A percentile compares a stretch with the other conserved stretches of the same genome.
Conservation (phyloP, 1,140 invertebrate species). For the Tetranychus urticae region DNA sequence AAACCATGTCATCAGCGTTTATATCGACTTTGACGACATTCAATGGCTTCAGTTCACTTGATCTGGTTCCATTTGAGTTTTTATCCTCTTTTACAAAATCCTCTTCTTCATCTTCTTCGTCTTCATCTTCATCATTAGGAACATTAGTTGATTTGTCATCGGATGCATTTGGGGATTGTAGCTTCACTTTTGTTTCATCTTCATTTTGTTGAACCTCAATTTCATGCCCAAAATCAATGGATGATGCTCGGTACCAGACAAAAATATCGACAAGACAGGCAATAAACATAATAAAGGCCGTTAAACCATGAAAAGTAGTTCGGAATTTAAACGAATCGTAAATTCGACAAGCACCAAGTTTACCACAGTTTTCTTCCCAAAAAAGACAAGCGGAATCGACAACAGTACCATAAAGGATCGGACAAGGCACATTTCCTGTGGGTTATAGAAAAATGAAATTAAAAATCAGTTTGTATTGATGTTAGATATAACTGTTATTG, state of each 20-base stretch:
- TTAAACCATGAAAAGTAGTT: slow-evolving; percentile 65
- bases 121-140: no score
- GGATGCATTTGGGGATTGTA: no score
- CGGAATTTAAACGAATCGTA: slow-evolving; percentile 61
- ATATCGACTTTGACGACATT: no score
- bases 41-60: no score
- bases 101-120: no score
- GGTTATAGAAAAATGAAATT: slow-evolving; percentile 3
- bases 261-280: slow-evolving; percentile 56
- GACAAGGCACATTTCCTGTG: slow-evolving; percentile 62
- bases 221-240: slow-evolving; percentile 39
- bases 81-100: no score
- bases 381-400: slow-evolving; percentile 71
- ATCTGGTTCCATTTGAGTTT: no score
- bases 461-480: background rate
- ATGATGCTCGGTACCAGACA: slow-evolving; percentile 54
- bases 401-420: slow-evolving; percentile 69
- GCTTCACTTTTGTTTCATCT: background rate
- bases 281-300: slow-evolving; percentile 47
- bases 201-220: background rate
- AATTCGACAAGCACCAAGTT: slow-evolving; percentile 51
- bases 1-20: no score
- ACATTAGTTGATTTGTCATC: no score
- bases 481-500: no score
- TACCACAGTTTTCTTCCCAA: slow-evolving; percentile 55